Conservation (phyloP, 2,797 vertebrate species). For the Cebuella pygmaea region DNA sequence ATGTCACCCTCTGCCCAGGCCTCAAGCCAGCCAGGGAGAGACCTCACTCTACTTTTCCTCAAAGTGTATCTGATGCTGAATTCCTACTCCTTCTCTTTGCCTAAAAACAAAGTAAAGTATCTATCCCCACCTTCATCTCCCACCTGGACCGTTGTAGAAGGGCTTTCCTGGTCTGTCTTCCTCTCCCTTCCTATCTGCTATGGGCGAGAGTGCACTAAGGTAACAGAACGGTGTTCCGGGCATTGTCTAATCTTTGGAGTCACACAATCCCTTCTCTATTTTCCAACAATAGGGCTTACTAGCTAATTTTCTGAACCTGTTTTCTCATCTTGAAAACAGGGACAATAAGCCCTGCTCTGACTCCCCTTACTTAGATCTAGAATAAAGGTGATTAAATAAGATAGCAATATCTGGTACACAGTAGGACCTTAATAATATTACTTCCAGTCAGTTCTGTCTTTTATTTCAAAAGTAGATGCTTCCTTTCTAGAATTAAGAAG, state of each 20-base stretch:
- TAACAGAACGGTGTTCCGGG: background rate
- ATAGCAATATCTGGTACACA: background rate
- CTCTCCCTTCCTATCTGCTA: background rate
- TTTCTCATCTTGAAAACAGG: conserved; percentile 9
- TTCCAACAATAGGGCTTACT: background rate
- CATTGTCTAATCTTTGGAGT: background rate
- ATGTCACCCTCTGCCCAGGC: background rate
- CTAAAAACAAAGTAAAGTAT: background rate
- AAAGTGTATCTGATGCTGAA: background rate
- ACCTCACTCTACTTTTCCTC: background rate
- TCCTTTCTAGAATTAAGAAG: background rate
- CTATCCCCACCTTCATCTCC: background rate
- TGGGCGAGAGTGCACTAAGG: background rate
- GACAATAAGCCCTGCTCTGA: background rate
- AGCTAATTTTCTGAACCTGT: background rate
- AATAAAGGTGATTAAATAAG: background rate
- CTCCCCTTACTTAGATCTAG: background rate
- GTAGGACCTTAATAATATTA: background rate
- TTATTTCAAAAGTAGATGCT: background rate
- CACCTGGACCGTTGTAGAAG: background rate
- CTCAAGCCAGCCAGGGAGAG: background rate
- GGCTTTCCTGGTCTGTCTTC: background rate
- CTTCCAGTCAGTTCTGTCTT: background rate
- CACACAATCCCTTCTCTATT: background rate
- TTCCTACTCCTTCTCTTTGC: background rate